Base-by-base conservation (phyloP, 2,113 vertebrate genomes). In the Ailurus styani region DNA sequence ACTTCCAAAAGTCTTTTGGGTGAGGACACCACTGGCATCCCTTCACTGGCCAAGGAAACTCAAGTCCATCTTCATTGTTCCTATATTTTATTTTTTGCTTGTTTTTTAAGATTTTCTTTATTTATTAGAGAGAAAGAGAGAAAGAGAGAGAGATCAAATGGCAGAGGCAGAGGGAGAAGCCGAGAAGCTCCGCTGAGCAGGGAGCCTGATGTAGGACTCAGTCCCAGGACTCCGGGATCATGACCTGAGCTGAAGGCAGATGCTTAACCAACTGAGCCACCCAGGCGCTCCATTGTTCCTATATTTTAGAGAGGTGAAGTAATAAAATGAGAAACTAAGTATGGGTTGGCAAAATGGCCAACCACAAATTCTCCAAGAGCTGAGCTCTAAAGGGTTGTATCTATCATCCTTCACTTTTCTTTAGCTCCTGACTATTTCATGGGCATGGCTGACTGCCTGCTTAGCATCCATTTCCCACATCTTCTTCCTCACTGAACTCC, bases 401-500 rank as follows among this genome's bases (percentile, higher is more conserved):
- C 54, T 47, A 0, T 10, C 23, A 18, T 40, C 87, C 70, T 21
- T 21, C 3, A 6, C 4, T 17, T 45, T 40, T 21, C 79, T 31
- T 72, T 7, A 70, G 13, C 17, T 20, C 84, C 64, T 50, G 8
- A 3, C 6, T 0, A 1, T 6, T n/a, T 57, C 55, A 5, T 3
- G 27, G 45, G 64, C 37, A 29, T 0, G 45, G 75, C 11, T 2
- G 27, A 5, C 3, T 3, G 42, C 68, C 83, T 34, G 0, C 29
- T 34, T 0, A 0, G 12, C n/a, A 50, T 25, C 50, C 45, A 4
- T 47, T 25, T 20, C 57, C 60, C 66, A n/a, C 15, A 4, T 2
- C 66, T 9, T 18, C 27, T 68, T 62, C 89, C 55, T 25, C 21
- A 25, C 15, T n/a, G 18, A 75, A 50, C 31, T 47, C 23, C 21